Conservation (phyloP, 2,113 vertebrate species). For the Tragelaphus scriptus region DNA sequence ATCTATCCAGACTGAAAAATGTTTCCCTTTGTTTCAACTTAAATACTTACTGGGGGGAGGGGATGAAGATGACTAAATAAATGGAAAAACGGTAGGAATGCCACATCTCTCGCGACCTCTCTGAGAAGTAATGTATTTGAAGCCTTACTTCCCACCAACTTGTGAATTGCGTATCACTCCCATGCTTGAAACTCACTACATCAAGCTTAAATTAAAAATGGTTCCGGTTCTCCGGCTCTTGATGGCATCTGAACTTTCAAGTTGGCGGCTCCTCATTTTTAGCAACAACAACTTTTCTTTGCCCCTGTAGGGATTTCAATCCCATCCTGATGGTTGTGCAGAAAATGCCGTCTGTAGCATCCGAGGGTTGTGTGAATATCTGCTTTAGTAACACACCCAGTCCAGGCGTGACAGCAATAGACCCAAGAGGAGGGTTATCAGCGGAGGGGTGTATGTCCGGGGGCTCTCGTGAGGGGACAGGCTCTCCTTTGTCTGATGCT, state of each 20-base stretch:
- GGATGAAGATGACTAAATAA: background rate
- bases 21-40: conserved; percentile 52
- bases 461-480: fast-evolving
- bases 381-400: background rate
- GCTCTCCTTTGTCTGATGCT: background rate
- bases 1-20: conserved; percentile 60
- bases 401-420: background rate
- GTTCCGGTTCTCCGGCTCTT: background rate
- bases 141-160: background rate
- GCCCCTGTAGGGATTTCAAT: background rate
- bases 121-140: background rate
- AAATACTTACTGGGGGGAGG: background rate
- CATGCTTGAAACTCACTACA: background rate
- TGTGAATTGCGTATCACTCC: background rate
- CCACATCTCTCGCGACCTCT: background rate
- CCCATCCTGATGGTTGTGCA: background rate
- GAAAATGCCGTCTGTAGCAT: background rate
- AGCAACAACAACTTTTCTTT: background rate
- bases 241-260: background rate
- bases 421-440: too few relatives aligned
- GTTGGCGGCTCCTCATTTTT: background rate
- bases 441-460: background rate
- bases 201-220: background rate
- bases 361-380: fast-evolving
- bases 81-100: background rate